Base-by-base conservation (phyloP, 2,888 invertebrate genomes). In the Agelastica alni region DNA sequence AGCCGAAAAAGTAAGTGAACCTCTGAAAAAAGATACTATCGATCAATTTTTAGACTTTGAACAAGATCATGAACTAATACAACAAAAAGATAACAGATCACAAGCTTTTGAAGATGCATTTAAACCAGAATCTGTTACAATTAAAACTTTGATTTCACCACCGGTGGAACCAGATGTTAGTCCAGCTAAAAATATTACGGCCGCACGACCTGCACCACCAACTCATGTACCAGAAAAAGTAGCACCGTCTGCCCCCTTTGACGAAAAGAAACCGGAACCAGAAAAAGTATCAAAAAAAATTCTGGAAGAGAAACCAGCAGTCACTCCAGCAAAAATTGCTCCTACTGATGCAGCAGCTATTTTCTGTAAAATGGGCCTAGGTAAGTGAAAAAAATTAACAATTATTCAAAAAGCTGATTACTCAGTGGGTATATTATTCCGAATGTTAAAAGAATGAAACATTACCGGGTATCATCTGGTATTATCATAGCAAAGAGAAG, bases 321-420 rank as follows among this genome's bases (percentile, higher is more conserved):
- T 43, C 7, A 32, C 41, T 7, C 32, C 31, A 5, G 44, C 52
- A 17, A 65, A 59, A 72, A 73, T 46, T 75, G 79, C 51, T 67
- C 76, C 51, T 78, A 83, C 83, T 58, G 83, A 84, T 68, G 85
- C 87, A 34, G 86, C 86, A 69, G 85, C 85, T 62, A 85, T 87
- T 69, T 87, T 87, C 78, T 83, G 84, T 73, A 84, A 84, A 75
- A 85, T 87, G 82, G 87, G 87, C 67, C 77, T 88, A 45, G 87
- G 88, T 88, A 72, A 86, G 85, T 81, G n/a, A 26, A 31, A 17
- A 12, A 45, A 2, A 22, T 12, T 26, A n/a, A n/a, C n/a, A n/a
- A n/a, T n/a, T n/a, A n/a, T n/a, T n/a, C n/a, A n/a, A n/a, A n/a
- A n/a, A n/a, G n/a, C n/a, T n/a, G n/a, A n/a, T n/a, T n/a, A n/a